Percentiles rank a stretch among this genome's conserved stretches.
These are phyloP conservation scores for Oophaga pumilio DNA, from an alignment of 2,113 vertebrate genomes.

Conservation along the genomic window DNA sequence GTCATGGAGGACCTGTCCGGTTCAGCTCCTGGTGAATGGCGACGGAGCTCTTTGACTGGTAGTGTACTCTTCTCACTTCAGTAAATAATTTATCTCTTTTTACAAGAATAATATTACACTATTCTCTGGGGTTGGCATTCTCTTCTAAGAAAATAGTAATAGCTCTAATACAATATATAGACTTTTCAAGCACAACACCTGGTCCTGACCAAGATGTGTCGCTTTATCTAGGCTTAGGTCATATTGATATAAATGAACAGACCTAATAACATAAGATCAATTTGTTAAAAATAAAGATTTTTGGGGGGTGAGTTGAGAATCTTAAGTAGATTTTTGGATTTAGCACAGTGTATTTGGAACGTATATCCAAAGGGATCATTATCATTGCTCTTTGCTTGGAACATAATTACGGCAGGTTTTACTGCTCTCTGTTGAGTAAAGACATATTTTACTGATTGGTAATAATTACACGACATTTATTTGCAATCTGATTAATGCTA, in stretches of 20 bases:
- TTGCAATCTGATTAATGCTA: slow-evolving; percentile 27
- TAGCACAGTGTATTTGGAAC: neutral
- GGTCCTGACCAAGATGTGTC: neutral
- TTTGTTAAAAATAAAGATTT: neutral
- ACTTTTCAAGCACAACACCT: neutral
- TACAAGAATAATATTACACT: too few relatives aligned
- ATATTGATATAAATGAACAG: neutral
- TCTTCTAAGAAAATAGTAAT: neutral
- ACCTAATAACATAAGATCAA: neutral
- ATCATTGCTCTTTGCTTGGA: neutral
- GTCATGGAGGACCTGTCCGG: too few relatives aligned
- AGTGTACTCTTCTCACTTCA: too few relatives aligned
- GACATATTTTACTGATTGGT: slow-evolving; percentile 35
- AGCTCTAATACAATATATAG: neutral
- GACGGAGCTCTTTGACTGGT: too few relatives aligned
- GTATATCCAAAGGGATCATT: slow-evolving; percentile 8
- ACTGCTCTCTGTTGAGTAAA: slow-evolving; percentile 28
- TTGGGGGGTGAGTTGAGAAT: neutral
- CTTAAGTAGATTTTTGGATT: neutral
- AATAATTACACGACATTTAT: slow-evolving; percentile 35
- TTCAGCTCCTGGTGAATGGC: too few relatives aligned
- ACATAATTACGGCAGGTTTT: slow-evolving; percentile 22
- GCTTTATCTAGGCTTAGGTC: neutral
- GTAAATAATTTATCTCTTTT: too few relatives aligned
- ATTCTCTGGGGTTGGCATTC: too few relatives aligned